Base-by-base conservation (phyloP, 1,140 invertebrate species). In the Eupristina koningsbergeri region DNA sequence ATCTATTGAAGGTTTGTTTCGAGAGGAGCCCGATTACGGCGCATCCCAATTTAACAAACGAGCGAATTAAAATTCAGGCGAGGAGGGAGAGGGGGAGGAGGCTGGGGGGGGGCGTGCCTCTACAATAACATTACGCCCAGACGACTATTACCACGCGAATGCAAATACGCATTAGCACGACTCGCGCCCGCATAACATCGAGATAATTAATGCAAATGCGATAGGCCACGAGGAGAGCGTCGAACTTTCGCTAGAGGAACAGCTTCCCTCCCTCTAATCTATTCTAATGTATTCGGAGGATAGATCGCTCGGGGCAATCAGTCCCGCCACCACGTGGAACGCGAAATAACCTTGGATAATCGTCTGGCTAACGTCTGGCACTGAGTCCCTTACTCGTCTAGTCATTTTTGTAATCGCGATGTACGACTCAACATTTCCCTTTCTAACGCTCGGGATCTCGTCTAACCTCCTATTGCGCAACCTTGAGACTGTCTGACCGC, bases 271-370 rank as follows among this genome's bases (percentile, higher is more conserved):
- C 13, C 45, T 63, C 87, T 89, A 87, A 87, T 82, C 86, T 86
- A 88, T 86, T 87, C 88, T 90, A 89, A 88, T 87, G 82, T 88
- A 81, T 88, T 86, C 85, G 84, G 61, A 74, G 73, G n/a, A 69
- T 34, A 69, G 34, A 81, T 31, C 31, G 50, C 50, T n/a, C 3
- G 22, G 8, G 67, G 53, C 79, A n/a, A 39, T 45, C 0, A 45
- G 58, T 39, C 19, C 9, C 29, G 11, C 0, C 53, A 6, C 6
- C 41, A 1, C 6, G 69, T 36, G 69, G 34, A 22, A 50, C 36
- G 63, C 17, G 69, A 67, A 69, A 69, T 17, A 74, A 15, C 73
- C 73, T 81, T 83, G 83, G 79, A 61, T 22, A n/a, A n/a, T 31
- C 17, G 86, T 87, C 86, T 87, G 84, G 86, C n/a, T 53, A 13